These are phyloP conservation scores for Thunnus albacares DNA, from an alignment of 2,797 vertebrate genomes.

Conservation along the genomic window DNA sequence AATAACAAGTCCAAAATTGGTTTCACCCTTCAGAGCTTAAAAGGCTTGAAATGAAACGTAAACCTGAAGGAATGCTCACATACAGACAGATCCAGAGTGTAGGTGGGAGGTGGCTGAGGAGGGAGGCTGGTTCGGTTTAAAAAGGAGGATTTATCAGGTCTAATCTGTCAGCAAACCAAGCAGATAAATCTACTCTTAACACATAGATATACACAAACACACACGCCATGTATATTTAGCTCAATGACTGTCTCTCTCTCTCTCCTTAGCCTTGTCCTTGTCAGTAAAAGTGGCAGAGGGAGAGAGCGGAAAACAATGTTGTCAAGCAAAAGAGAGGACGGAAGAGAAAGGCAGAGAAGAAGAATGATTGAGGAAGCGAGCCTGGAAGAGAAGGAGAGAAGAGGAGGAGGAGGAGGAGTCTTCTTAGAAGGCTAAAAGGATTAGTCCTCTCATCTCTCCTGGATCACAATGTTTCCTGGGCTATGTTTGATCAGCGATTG, in stretches of 20 bases:
- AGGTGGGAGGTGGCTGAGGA: conserved; percentile 56
- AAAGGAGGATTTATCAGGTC: conserved; percentile 75
- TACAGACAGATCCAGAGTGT: conserved; percentile 29
- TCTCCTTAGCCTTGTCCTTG: conserved; percentile 38
- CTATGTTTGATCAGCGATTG: conserved; percentile 74
- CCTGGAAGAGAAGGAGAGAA: conserved; percentile 57
- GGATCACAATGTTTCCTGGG: conserved; percentile 84
- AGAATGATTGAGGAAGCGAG: conserved; percentile 59
- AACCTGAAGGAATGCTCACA: conserved; percentile 39
- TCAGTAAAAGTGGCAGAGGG: conserved; percentile 49
- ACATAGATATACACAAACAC: conserved; percentile 29
- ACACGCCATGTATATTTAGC: conserved; percentile 78
- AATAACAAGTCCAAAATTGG: neutral
- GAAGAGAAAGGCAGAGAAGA: conserved; percentile 39
- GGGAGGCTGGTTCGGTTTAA: conserved; percentile 49
- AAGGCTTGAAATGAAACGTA: neutral
- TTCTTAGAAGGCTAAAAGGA: conserved; percentile 91
- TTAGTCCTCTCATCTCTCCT: conserved; percentile 89
- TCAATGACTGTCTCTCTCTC: conserved; percentile 48
- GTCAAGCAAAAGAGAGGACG: conserved; percentile 33
- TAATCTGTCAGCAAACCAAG: conserved; percentile 72
- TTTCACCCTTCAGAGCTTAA: neutral
- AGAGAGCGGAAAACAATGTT: conserved; percentile 55
- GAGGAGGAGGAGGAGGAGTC: conserved; percentile 70
- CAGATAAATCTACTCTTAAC: conserved; percentile 67